phyloP scores from a whole-genome alignment of 2,113 vertebrate species.

The Clarias macrocephalus region DNA sequence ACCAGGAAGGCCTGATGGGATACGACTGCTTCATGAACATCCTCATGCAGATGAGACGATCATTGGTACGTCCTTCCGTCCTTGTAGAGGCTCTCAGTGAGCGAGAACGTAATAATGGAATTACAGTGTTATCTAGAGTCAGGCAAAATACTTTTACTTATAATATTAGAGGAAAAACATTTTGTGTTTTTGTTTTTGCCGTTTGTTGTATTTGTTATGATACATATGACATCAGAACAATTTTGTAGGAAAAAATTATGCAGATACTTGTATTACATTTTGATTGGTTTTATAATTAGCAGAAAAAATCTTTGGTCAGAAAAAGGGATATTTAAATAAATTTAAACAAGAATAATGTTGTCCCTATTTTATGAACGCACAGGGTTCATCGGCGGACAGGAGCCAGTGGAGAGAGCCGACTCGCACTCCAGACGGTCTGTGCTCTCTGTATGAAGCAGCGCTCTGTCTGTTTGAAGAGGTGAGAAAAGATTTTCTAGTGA shows the following conservation, averaged over 20 bases:
- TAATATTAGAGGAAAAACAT: no score
- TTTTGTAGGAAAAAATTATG: not conserved
- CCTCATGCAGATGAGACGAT: slow-evolving; percentile 96
- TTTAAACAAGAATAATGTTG: not conserved
- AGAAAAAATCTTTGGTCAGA: not conserved
- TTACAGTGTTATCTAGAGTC: no score
- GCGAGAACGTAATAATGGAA: no score
- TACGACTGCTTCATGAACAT: slow-evolving; percentile 97
- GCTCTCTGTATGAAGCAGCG: slow-evolving; percentile 75
- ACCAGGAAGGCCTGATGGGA: slow-evolving; percentile 89
- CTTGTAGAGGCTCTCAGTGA: not conserved
- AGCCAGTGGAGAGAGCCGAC: slow-evolving; percentile 96
- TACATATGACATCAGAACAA: not conserved
- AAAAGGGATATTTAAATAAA: not conserved
- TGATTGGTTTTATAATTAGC: not conserved
- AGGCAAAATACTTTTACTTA: no score
- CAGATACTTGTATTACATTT: not conserved
- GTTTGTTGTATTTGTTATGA: no score
- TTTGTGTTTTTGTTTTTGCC: no score
- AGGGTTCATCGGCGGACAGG: slow-evolving; percentile 94
- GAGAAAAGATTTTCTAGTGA: not conserved
- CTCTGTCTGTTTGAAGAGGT: slow-evolving; percentile 80
- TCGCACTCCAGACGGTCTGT: slow-evolving; percentile 86
- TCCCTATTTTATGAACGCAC: slow-evolving; percentile 19
- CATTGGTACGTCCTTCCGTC: slow-evolving; percentile 78